Evolutionary conservation across 2,888 invertebrate species (phyloP).

Genomic region (Perithous albicinctus): DNA sequence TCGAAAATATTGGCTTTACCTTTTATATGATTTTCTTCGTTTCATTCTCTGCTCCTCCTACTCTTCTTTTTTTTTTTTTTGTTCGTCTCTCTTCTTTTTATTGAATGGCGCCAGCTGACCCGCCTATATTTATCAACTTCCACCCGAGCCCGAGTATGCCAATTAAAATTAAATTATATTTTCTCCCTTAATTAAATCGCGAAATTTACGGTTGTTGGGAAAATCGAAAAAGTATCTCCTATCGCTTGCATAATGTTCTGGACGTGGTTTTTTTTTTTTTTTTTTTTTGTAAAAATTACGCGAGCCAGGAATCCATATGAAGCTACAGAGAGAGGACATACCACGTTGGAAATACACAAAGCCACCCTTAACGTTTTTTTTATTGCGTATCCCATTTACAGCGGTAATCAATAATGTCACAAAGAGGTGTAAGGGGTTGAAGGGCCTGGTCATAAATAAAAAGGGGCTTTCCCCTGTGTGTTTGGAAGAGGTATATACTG

Average conservation of each 20-base stretch:
- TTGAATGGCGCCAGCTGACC: conserved; percentile 66
- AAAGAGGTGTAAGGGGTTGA: conserved; percentile 6
- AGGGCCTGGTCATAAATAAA: conserved; percentile 26
- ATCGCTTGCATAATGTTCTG: not conserved
- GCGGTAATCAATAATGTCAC: conserved; percentile 32
- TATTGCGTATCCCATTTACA: conserved; percentile 14
- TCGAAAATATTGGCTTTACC: conserved; percentile 72
- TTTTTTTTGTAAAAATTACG: no score
- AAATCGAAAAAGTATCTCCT: conserved; percentile 5
- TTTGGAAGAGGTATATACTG: not conserved
- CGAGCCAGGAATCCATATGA: not conserved
- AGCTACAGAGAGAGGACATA: not conserved
- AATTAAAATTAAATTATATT: conserved; percentile 40
- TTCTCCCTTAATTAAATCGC: conserved; percentile 7
- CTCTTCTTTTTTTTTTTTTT: conserved; percentile 41
- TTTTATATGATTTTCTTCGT: conserved; percentile 65
- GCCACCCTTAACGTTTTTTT: not conserved
- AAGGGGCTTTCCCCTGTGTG: conserved; percentile 1
- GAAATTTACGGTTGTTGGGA: conserved; percentile 17
- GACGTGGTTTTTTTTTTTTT: no score
- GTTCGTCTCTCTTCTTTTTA: conserved; percentile 55
- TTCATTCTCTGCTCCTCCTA: conserved; percentile 44
- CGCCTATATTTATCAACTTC: conserved; percentile 41
- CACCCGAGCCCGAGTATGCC: conserved; percentile 4
- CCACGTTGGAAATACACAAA: conserved; percentile 13